These are phyloP conservation scores for Zygaena filipendulae DNA, from an alignment of 2,888 invertebrate species.

Conservation along the genomic window DNA sequence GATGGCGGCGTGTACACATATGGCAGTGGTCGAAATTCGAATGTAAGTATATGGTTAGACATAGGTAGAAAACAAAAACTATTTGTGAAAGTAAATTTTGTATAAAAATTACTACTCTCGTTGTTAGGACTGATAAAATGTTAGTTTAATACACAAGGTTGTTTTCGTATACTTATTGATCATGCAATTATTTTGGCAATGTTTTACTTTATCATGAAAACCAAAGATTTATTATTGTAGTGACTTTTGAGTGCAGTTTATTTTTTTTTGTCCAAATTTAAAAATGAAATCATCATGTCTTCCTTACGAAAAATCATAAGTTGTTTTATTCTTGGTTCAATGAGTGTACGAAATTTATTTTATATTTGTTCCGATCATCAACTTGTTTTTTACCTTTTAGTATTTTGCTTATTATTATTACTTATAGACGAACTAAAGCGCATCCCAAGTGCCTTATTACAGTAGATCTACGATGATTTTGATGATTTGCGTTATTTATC, in stretches of 20 bases:
- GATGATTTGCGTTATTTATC: no score
- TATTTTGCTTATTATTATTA: constrained; percentile 62
- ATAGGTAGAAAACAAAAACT: constrained; percentile 22
- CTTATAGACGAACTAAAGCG: no score
- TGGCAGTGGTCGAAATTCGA: constrained; percentile 24
- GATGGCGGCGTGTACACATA: constrained; percentile 28
- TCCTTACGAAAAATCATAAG: no score
- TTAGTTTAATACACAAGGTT: no score
- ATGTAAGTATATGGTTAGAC: constrained; percentile 39
- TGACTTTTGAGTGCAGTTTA: constrained; percentile 38
- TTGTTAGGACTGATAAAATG: constrained; percentile 48
- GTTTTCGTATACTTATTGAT: constrained; percentile 49
- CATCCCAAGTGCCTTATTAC: constrained; percentile 62
- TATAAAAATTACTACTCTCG: no score
- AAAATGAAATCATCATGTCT: no score
- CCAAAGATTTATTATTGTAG: constrained; percentile 54
- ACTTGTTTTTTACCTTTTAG: no score
- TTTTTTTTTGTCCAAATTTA: constrained; percentile 29
- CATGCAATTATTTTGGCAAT: constrained; percentile 35
- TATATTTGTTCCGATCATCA: no score
- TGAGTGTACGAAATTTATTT: constrained; percentile 21
- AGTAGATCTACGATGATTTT: no score
- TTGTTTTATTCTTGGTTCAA: no score
- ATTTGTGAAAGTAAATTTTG: neutral
- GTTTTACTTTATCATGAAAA: constrained; percentile 43